Evolutionary conservation across 2,888 invertebrate species (phyloP).

Genomic region (Pterostichus madidus): DNA sequence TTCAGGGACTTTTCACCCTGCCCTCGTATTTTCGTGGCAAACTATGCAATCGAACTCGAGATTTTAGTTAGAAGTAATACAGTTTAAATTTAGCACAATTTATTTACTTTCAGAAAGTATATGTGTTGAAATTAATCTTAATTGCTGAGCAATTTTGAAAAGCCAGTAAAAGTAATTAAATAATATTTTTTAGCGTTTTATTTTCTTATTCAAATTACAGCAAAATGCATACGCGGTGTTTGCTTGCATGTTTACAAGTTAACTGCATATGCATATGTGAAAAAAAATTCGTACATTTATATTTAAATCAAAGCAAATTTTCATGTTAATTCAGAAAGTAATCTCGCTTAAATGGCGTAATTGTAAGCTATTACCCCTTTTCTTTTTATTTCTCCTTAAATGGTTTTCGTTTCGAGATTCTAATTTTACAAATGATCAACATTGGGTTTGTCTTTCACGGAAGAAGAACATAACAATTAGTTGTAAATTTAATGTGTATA

Average conservation of each 20-base stretch:
- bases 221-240: constrained; percentile 39
- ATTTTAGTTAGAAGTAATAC: too few relatives aligned
- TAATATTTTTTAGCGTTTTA: neutral
- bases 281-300: constrained; percentile 45
- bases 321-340: constrained; percentile 49
- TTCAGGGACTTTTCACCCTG: too few relatives aligned
- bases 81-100: too few relatives aligned
- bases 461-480: neutral
- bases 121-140: too few relatives aligned
- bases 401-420: constrained; percentile 39
- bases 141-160: constrained; percentile 5
- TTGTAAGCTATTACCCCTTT: constrained; percentile 49
- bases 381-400: constrained; percentile 52
- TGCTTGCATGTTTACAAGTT: constrained; percentile 44
- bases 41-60: too few relatives aligned
- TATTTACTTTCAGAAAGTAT: neutral
- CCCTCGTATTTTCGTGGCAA: too few relatives aligned
- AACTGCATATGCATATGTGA: constrained; percentile 50
- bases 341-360: constrained; percentile 51
- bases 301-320: constrained; percentile 55
- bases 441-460: neutral
- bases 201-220: constrained; percentile 21
- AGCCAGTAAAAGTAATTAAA: constrained; percentile 23
- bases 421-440: constrained; percentile 30
- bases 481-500: constrained; percentile 4